Percentiles rank a stretch among this genome's conserved stretches.
Evolutionary conservation across 30 jellyfish, hydroid and myxozoan genomes (phyloP).

Genomic region (Aurelia sp.): DNA sequence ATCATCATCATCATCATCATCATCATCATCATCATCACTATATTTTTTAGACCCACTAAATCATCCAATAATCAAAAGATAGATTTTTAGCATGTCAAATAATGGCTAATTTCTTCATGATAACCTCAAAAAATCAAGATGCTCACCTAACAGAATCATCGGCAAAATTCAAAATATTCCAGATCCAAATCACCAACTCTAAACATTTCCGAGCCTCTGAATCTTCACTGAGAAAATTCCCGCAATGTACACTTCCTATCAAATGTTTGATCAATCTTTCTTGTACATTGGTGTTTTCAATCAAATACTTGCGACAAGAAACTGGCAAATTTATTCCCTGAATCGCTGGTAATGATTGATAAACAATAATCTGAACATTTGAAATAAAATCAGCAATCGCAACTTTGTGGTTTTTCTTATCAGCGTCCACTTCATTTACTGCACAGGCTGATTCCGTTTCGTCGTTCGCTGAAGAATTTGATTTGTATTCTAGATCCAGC

Average conservation of each 20-base stretch:
- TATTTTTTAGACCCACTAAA: too few species aligned
- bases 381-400: constrained; percentile 61
- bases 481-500: constrained; percentile 54
- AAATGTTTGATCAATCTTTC: constrained; percentile 16
- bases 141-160: constrained; percentile 28
- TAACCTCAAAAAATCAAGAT: too few species aligned
- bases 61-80: too few species aligned
- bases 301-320: constrained; percentile 42
- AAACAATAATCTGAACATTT: constrained; percentile 42
- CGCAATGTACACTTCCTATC: background rate
- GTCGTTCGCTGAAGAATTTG: background rate
- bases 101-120: too few species aligned
- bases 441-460: constrained; percentile 2
- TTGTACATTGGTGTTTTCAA: constrained; percentile 32
- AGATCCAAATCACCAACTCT: constrained; percentile 49
- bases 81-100: background rate
- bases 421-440: background rate
- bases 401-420: background rate
- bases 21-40: too few species aligned
- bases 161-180: constrained; percentile 21
- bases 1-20: too few species aligned
- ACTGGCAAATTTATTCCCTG: constrained; percentile 17
- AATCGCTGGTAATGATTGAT: constrained; percentile 33
- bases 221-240: constrained; percentile 47
- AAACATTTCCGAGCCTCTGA: constrained; percentile 52